Conservation (phyloP, 2,888 invertebrate genomes). For the Agriopis aurantiaria region DNA sequence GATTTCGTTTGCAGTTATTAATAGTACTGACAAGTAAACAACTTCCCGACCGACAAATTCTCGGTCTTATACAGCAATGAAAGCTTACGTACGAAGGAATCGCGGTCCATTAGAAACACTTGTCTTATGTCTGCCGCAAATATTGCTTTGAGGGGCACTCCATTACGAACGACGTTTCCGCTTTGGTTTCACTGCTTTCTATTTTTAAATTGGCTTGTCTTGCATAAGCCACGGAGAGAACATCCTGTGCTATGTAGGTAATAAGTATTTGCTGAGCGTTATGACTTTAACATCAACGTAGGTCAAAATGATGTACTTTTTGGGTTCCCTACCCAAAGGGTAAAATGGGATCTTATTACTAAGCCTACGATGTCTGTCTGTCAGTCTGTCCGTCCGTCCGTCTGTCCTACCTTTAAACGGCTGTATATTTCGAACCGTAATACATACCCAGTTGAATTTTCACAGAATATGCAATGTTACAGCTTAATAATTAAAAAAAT, state of each 20-base stretch:
- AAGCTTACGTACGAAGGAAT: constrained; percentile 15
- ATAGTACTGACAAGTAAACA: background rate
- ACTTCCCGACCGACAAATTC: background rate
- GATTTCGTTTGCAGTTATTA: too few species aligned
- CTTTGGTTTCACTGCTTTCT: constrained; percentile 41
- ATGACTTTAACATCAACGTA: background rate
- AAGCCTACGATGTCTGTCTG: too few species aligned
- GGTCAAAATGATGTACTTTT: background rate
- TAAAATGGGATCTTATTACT: too few species aligned
- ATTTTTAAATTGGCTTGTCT: constrained; percentile 34
- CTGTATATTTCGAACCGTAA: too few species aligned
- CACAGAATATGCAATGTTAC: too few species aligned
- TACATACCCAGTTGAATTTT: too few species aligned
- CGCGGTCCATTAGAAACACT: constrained; percentile 33
- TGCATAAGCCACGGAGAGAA: constrained; percentile 25
- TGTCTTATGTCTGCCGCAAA: constrained; percentile 31
- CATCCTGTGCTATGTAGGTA: constrained; percentile 19
- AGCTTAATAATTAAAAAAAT: too few species aligned
- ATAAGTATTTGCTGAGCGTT: constrained; percentile 2
- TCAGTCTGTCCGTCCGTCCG: too few species aligned
- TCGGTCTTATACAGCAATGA: background rate
- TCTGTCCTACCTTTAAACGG: too few species aligned
- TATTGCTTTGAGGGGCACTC: constrained; percentile 45
- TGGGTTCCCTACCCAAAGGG: background rate
- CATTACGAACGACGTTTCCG: constrained; percentile 46